These are phyloP conservation scores for Cheilosia variabilis DNA, from an alignment of 2,888 invertebrate genomes.

Conservation along the genomic window DNA sequence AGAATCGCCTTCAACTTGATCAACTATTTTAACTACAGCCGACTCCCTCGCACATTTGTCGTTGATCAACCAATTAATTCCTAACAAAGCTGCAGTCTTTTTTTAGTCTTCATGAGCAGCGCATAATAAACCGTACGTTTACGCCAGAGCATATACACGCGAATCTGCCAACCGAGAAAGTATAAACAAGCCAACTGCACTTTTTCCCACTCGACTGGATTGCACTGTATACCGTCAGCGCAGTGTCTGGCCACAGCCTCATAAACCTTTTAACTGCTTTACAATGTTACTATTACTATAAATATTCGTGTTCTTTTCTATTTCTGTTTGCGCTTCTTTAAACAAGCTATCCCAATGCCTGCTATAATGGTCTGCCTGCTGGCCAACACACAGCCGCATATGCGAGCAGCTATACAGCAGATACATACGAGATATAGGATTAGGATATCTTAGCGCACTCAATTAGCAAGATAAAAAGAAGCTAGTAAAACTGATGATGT, in stretches of 20 bases:
- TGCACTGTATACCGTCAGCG: slow-evolving; percentile 7
- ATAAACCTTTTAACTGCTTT: slow-evolving; percentile 69
- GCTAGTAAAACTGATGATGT: slow-evolving; percentile 53
- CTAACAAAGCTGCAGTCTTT: neutral
- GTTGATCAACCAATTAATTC: slow-evolving; percentile 26
- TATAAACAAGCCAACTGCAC: slow-evolving; percentile 72
- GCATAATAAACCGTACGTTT: slow-evolving; percentile 61
- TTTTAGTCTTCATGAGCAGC: neutral
- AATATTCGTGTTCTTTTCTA: neutral
- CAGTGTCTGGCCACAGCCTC: slow-evolving; percentile 51
- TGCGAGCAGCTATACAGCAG: neutral
- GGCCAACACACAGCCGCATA: slow-evolving; percentile 14
- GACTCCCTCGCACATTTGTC: neutral
- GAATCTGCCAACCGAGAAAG: slow-evolving; percentile 57
- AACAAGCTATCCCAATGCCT: neutral
- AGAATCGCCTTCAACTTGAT: neutral
- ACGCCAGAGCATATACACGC: slow-evolving; percentile 47
- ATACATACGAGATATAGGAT: slow-evolving; percentile 5
- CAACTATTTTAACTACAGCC: neutral
- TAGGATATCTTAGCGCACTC: slow-evolving; percentile 40
- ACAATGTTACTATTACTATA: neutral
- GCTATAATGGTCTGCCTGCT: neutral
- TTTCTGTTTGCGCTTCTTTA: slow-evolving; percentile 29
- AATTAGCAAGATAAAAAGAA: slow-evolving; percentile 59
- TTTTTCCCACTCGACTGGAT: slow-evolving; percentile 70